These are phyloP conservation scores for Ornithorhynchus anatinus DNA, from an alignment of 2,113 vertebrate species.

Conservation along the genomic window DNA sequence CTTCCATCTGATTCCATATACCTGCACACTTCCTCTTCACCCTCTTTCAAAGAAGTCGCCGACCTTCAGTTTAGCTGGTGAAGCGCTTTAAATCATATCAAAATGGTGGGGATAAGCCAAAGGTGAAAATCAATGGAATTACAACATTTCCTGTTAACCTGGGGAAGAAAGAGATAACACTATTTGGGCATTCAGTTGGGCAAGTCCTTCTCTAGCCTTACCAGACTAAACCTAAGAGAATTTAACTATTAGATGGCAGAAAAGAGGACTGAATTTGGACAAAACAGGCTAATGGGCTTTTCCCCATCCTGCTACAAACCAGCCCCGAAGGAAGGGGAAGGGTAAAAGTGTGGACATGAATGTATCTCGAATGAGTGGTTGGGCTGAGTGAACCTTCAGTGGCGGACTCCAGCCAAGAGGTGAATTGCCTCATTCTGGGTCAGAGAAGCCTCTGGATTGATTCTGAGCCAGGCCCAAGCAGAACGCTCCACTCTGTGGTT, in stretches of 20 bases:
- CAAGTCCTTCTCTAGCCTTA: neutral
- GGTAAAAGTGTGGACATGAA: neutral
- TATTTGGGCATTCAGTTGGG: neutral
- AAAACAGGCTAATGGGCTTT: neutral
- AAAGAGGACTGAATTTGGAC: neutral
- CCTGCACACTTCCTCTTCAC: too few species aligned
- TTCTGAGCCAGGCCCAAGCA: neutral
- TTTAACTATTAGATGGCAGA: neutral
- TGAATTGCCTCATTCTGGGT: neutral
- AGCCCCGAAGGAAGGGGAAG: conserved; percentile 11
- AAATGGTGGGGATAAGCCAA: too few species aligned
- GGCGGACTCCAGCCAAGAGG: neutral
- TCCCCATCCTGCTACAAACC: neutral
- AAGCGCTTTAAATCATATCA: too few species aligned
- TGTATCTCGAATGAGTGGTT: neutral
- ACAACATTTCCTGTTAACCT: too few species aligned
- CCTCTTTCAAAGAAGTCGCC: too few species aligned
- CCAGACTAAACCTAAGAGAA: neutral
- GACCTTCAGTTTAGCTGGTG: too few species aligned
- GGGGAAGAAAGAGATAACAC: too few species aligned
- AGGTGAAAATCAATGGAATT: too few species aligned
- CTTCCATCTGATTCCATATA: too few species aligned
- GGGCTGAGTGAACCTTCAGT: neutral
- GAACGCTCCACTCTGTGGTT: neutral
- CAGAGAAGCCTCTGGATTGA: neutral